Percentiles rank a stretch among this genome's conserved stretches.
Evolutionary conservation across 2,888 invertebrate species (phyloP).

Genomic region (Cosmia pyralina): DNA sequence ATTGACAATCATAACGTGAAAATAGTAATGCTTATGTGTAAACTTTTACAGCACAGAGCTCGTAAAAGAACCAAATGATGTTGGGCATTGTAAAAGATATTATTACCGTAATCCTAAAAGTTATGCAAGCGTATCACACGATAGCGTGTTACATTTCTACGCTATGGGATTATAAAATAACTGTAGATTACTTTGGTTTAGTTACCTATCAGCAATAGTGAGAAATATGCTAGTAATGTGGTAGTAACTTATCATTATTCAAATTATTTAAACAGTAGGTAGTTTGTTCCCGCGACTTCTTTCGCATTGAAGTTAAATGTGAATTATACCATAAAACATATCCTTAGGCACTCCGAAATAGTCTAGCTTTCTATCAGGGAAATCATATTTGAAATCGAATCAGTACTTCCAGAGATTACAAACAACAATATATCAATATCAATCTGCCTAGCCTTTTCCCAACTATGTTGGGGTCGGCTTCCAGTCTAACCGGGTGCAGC

Average conservation of each 20-base stretch:
- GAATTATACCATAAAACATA: not conserved
- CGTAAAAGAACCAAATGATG: constrained; percentile 59
- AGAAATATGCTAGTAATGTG: not conserved
- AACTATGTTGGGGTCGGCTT: too few relatives aligned
- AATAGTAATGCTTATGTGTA: constrained; percentile 61
- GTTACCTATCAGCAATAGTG: not conserved
- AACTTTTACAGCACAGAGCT: constrained; percentile 61
- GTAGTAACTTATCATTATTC: constrained; percentile 23
- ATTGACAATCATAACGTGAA: constrained; percentile 66
- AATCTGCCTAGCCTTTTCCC: too few relatives aligned
- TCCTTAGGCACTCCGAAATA: not conserved
- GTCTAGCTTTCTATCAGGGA: not conserved
- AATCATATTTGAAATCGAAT: not conserved
- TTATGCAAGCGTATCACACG: constrained; percentile 49
- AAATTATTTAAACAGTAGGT: not conserved
- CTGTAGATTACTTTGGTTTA: constrained; percentile 10
- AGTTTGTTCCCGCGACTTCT: not conserved
- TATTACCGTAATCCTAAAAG: constrained; percentile 57
- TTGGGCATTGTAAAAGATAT: constrained; percentile 56
- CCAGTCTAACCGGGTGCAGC: too few relatives aligned
- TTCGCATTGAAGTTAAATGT: not conserved
- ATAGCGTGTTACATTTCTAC: constrained; percentile 51
- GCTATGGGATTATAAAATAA: constrained; percentile 42
- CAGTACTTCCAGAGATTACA: not conserved
- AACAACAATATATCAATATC: too few relatives aligned